Conservation (phyloP, 2,113 vertebrate species). For the Chaetura pelagica region DNA sequence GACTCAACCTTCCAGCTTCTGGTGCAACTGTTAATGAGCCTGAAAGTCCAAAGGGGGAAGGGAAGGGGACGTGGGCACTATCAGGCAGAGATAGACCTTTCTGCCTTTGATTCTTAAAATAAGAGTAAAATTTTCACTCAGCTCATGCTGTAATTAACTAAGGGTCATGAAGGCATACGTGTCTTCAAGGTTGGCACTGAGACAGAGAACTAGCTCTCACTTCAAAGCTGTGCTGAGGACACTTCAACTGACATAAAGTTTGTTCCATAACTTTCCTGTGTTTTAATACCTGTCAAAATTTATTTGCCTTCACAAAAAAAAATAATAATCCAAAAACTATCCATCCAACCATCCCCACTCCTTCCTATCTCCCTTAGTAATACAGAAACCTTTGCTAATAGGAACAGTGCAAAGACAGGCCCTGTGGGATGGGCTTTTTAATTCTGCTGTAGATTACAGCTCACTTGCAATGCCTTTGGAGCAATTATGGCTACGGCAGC, state of each 20-base stretch:
- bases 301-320: neutral
- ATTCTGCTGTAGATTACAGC: neutral
- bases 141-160: neutral
- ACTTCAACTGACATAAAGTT: neutral
- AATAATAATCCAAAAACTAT: neutral
- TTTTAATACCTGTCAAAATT: neutral
- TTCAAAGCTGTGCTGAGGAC: neutral
- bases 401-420: neutral
- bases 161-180: neutral
- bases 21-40: neutral
- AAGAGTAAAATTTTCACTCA: neutral
- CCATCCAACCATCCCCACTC: neutral
- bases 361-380: neutral
- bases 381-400: neutral
- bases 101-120: neutral
- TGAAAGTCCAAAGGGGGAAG: neutral
- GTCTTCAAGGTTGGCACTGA: neutral
- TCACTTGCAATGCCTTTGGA: neutral
- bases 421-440: neutral
- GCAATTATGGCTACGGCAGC: neutral
- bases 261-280: neutral
- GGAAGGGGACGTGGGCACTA: neutral
- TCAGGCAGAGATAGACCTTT: neutral
- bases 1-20: conserved; percentile 33
- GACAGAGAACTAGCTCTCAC: neutral